Evolutionary conservation across 2,797 vertebrate genomes (phyloP).

Genomic region (Acipenser oxyrinchus): DNA sequence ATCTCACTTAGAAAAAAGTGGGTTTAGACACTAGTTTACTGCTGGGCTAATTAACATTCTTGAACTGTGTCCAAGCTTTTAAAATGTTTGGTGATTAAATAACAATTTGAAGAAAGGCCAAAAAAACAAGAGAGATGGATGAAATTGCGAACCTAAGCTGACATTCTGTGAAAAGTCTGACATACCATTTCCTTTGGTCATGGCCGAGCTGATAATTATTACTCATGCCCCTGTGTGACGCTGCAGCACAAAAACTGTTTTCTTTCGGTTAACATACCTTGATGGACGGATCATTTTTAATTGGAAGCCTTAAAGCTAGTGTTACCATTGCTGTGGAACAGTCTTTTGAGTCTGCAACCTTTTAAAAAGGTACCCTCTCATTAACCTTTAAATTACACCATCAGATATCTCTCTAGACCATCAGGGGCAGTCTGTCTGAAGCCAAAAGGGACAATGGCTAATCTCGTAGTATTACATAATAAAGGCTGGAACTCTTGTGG

Average conservation of each 20-base stretch:
- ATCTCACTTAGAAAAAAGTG: slow-evolving; percentile 36
- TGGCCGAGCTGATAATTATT: slow-evolving; percentile 45
- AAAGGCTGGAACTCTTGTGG: slow-evolving; percentile 9
- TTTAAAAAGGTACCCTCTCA: slow-evolving; percentile 17
- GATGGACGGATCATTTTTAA: slow-evolving; percentile 34
- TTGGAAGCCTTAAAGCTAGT: slow-evolving; percentile 17
- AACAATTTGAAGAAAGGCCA: slow-evolving; percentile 32
- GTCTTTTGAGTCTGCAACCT: slow-evolving; percentile 6
- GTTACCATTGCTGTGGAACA: slow-evolving; percentile 1
- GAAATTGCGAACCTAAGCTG: slow-evolving; percentile 17
- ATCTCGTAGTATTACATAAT: slow-evolving; percentile 26
- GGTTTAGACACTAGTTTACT: slow-evolving; percentile 30
- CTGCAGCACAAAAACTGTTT: slow-evolving; percentile 23
- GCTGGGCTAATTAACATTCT: slow-evolving; percentile 39
- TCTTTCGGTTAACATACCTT: slow-evolving; percentile 30
- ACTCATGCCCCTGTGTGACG: slow-evolving; percentile 30
- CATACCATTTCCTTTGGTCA: slow-evolving; percentile 35
- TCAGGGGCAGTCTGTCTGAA: slow-evolving; percentile 18
- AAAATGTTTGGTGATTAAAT: slow-evolving; percentile 1
- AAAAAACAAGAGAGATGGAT: slow-evolving; percentile 21
- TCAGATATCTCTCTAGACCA: slow-evolving; percentile 28
- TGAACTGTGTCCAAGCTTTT: not conserved
- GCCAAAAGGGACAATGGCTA: slow-evolving; percentile 27
- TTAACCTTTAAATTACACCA: slow-evolving; percentile 35
- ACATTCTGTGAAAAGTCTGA: slow-evolving; percentile 39